phyloP scores from a whole-genome alignment of 2,797 vertebrate genomes.

The Enteromius unitaeniatus region DNA sequence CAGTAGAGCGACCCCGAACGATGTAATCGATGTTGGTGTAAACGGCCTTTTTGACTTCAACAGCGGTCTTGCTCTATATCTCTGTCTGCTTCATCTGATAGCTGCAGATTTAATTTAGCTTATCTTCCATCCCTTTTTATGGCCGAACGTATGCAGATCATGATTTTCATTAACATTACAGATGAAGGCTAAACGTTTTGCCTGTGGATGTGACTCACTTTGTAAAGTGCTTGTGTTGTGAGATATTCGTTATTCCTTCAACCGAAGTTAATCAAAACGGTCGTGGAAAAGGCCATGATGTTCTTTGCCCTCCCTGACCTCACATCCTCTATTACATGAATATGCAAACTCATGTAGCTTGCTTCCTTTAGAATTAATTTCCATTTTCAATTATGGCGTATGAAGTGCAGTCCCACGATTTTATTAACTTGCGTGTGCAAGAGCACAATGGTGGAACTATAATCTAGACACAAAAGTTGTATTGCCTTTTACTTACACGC shows the following conservation, averaged over 20 bases:
- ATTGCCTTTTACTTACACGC: not conserved
- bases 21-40: not conserved
- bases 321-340: constrained; percentile 26
- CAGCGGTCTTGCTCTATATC: not conserved
- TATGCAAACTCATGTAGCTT: constrained; percentile 48
- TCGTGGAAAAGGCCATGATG: constrained; percentile 14
- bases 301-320: constrained; percentile 17
- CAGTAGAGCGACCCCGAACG: not conserved
- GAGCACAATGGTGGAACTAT: constrained; percentile 38
- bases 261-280: constrained; percentile 42
- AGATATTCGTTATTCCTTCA: constrained; percentile 40
- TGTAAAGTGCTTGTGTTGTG: constrained; percentile 45
- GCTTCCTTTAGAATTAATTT: constrained; percentile 35
- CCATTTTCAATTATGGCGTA: constrained; percentile 37
- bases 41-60: not conserved
- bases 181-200: constrained; percentile 35
- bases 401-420: constrained; percentile 24
- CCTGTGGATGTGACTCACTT: constrained; percentile 25
- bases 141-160: constrained; percentile 34
- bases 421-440: constrained; percentile 26
- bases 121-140: constrained; percentile 37
- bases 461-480: constrained; percentile 23
- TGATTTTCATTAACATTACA: constrained; percentile 50
- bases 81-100: constrained; percentile 8
- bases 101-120: constrained; percentile 39